These are phyloP conservation scores for Piprites chloris DNA, from an alignment of 2,113 vertebrate genomes.

Conservation along the genomic window DNA sequence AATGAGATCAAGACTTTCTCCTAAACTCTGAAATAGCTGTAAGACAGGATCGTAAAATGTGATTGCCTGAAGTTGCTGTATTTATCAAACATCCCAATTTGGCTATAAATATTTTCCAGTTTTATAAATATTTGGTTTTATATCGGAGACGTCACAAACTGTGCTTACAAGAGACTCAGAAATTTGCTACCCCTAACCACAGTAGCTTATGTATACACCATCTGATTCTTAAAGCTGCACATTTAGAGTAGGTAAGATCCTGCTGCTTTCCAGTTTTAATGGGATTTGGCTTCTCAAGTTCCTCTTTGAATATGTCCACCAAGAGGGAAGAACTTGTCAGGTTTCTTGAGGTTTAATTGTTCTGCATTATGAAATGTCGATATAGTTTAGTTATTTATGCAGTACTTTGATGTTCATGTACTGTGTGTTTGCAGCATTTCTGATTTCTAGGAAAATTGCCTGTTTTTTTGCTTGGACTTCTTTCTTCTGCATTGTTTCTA, in stretches of 20 bases:
- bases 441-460: not conserved
- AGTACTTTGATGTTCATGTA: fast-evolving
- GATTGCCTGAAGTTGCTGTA: not conserved
- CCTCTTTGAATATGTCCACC: not conserved
- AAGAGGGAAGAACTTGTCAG: not conserved
- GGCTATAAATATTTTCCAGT: not conserved
- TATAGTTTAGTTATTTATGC: not conserved
- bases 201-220: not conserved
- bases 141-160: not conserved
- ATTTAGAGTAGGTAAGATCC: not conserved
- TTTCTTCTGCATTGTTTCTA: not conserved
- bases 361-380: not conserved
- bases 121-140: not conserved
- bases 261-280: not conserved
- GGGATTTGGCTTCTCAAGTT: not conserved
- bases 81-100: not conserved
- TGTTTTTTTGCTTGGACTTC: not conserved
- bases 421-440: not conserved
- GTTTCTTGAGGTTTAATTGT: not conserved
- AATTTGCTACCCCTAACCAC: not conserved
- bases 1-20: not conserved
- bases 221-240: not conserved
- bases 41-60: not conserved
- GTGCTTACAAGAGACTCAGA: not conserved
- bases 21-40: not conserved